These are phyloP conservation scores for Cryptus armator DNA, from an alignment of 2,888 invertebrate species.

Conservation along the genomic window DNA sequence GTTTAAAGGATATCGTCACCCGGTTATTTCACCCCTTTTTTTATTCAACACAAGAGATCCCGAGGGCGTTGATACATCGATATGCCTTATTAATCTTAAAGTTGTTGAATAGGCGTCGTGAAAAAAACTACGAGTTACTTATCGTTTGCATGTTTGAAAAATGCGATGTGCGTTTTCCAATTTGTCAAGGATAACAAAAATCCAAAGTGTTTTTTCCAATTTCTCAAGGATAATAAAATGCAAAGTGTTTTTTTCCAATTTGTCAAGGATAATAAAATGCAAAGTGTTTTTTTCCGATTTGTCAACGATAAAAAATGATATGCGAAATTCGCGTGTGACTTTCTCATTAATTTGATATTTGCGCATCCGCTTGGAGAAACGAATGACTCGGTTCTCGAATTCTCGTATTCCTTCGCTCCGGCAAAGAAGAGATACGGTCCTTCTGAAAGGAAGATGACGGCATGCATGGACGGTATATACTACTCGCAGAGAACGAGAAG, in stretches of 20 bases:
- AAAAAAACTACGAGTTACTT: no score
- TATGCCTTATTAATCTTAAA: no score
- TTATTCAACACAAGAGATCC: no score
- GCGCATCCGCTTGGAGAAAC: conserved; percentile 14
- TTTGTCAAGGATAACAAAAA: background rate
- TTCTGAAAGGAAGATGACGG: background rate
- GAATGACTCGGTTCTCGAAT: conserved; percentile 21
- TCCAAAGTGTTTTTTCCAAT: conserved; percentile 4
- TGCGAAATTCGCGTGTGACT: background rate
- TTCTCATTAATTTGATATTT: background rate
- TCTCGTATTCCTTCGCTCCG: conserved; percentile 23
- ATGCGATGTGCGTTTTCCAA: no score
- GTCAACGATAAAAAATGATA: background rate
- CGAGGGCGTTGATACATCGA: no score
- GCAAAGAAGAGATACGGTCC: conserved; percentile 6
- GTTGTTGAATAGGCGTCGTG: no score
- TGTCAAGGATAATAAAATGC: background rate
- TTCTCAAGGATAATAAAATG: background rate
- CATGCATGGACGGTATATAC: background rate
- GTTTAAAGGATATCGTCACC: no score
- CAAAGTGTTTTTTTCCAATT: conserved; percentile 14
- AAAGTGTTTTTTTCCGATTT: conserved; percentile 21
- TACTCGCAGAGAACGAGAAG: background rate
- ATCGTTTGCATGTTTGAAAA: no score
- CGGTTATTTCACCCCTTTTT: no score